Conservation (phyloP, 1,140 invertebrate genomes). For the Wiebesia pumilae region DNA sequence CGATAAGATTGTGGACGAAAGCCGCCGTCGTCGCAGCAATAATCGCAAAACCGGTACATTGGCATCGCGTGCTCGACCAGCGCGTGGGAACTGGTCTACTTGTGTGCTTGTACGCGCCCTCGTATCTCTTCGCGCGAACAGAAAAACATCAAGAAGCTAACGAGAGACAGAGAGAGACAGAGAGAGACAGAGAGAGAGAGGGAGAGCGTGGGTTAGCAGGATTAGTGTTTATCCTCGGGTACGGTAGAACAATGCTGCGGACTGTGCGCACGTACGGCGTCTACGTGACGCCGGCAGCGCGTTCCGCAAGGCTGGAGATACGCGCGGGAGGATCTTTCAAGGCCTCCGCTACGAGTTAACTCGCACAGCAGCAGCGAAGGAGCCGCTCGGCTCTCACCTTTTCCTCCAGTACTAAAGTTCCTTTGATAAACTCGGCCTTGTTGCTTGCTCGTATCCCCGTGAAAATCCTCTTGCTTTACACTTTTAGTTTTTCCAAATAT, state of each 20-base stretch:
- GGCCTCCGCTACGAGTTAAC: background rate
- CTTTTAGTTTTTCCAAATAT: background rate
- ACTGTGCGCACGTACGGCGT: constrained; percentile 39
- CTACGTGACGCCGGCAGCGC: background rate
- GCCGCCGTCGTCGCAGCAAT: background rate
- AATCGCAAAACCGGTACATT: constrained; percentile 50
- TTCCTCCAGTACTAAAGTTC: background rate
- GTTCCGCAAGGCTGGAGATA: constrained; percentile 49
- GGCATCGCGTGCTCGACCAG: constrained; percentile 23
- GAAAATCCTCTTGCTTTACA: background rate
- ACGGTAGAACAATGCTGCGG: constrained; percentile 43
- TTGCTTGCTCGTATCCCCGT: no score
- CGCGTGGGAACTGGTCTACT: constrained; percentile 47
- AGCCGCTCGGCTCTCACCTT: background rate
- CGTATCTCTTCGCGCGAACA: background rate
- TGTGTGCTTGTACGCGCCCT: background rate
- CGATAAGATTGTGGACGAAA: constrained; percentile 26
- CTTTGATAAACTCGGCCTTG: no score
- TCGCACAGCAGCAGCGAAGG: background rate
- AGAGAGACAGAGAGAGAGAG: no score
- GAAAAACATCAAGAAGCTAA: background rate
- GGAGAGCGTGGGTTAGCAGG: constrained; percentile 28
- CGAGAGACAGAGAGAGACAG: background rate
- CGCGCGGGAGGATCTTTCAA: constrained; percentile 34
- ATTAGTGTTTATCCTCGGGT: constrained; percentile 43